A percentile compares a stretch with the other conserved stretches of the same genome.
Evolutionary conservation across 2,797 vertebrate genomes (phyloP).

Genomic region (Cirrhinus mrigala): DNA sequence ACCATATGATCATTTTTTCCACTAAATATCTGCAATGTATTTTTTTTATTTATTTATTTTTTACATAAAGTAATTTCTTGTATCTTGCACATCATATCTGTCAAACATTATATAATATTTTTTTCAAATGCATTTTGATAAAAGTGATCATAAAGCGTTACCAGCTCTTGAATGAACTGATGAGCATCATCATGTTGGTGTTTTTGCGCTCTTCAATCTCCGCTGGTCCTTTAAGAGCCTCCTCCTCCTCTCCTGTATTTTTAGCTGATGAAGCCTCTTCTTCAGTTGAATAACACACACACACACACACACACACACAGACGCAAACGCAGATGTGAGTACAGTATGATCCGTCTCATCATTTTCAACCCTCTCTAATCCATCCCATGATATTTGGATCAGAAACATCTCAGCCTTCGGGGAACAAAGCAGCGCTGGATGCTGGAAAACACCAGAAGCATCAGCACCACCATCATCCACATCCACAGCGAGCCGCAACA

Average conservation of each 20-base stretch:
- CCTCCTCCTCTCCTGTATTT: conserved; percentile 81
- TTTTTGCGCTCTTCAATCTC: conserved; percentile 67
- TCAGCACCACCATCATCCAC: conserved; percentile 33
- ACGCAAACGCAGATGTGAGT: conserved; percentile 70
- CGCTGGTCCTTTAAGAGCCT: conserved; percentile 80
- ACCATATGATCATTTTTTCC: too few species aligned
- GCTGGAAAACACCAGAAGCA: conserved; percentile 66
- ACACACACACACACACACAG: conserved; percentile 3
- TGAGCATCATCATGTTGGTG: neutral
- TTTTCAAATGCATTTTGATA: neutral
- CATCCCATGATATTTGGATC: conserved; percentile 69
- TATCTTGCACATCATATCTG: neutral
- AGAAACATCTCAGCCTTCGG: conserved; percentile 62
- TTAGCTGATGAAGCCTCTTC: conserved; percentile 83
- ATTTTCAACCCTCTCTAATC: conserved; percentile 66
- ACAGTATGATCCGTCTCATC: conserved; percentile 72
- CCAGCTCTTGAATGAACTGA: conserved; percentile 2
- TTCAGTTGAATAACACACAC: conserved; percentile 72
- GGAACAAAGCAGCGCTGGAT: conserved; percentile 63
- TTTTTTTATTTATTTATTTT: too few species aligned
- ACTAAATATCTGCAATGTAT: too few species aligned
- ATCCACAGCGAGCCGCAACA: conserved; percentile 70
- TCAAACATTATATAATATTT: neutral
- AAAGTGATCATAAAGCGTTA: neutral
- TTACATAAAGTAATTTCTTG: neutral